These are phyloP conservation scores for Sternotherus odoratus DNA, from an alignment of 2,797 vertebrate species.

Conservation along the genomic window DNA sequence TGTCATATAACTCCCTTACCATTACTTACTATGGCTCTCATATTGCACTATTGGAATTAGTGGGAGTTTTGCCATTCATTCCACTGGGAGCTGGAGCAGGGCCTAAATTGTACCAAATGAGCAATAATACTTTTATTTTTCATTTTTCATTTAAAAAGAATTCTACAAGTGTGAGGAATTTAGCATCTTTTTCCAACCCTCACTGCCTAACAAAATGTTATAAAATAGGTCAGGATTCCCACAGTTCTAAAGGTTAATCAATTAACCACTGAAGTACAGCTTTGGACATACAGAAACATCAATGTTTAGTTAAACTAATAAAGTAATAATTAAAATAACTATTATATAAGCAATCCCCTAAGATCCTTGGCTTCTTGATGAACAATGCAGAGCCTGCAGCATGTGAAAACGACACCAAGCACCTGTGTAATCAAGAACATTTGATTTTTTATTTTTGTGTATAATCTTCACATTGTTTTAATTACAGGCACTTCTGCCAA, in stretches of 20 bases:
- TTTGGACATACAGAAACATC: not conserved
- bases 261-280: not conserved
- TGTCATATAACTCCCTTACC: not conserved
- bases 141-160: not conserved
- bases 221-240: not conserved
- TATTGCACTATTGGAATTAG: not conserved
- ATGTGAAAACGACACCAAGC: not conserved
- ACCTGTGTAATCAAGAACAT: not conserved
- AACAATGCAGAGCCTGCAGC: slow-evolving; percentile 35
- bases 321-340: slow-evolving; percentile 50
- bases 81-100: not conserved
- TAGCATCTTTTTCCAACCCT: not conserved
- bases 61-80: not conserved
- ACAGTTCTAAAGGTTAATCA: not conserved
- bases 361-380: not conserved
- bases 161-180: not conserved
- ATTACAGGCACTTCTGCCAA: not conserved
- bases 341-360: slow-evolving; percentile 32
- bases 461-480: not conserved
- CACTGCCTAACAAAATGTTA: not conserved
- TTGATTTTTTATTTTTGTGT: slow-evolving; percentile 12
- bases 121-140: not conserved
- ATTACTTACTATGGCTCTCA: not conserved
- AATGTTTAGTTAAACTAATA: slow-evolving; percentile 47
- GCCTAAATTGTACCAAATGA: not conserved